Evolutionary conservation across 2,113 vertebrate species (phyloP), one percentile per base, ranked within the genome.

Genomic region (Prinia subflava): DNA sequence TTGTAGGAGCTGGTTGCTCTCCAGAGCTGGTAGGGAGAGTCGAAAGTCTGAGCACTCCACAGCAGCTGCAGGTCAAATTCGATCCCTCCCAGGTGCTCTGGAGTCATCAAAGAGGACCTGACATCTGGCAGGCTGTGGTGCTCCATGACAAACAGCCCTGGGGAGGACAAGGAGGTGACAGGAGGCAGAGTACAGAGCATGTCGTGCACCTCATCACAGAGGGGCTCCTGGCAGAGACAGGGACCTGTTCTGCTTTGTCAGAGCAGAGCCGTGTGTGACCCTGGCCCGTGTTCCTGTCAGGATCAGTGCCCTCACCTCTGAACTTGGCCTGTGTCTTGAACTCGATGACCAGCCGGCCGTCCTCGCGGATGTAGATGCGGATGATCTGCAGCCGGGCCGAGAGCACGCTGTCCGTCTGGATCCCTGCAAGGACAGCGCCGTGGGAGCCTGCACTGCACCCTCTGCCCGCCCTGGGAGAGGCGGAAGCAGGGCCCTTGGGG

Each of bases 271-370:
- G 10, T 10, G 16, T 18, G 24, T 33, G 30, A 8, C 2, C 1
- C 17, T 5, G 37, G 10, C 14, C 10, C 8, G 47, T 30, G 44
- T 33, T 68, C 52, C 83, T 15, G 1, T 1, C 37, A 17, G 59
- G 31, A 20, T 41, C 17, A 4, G 23, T 0, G 28, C 41, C n/a
- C 92, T 77, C 89, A 99, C 99, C 99, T 99, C 99, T 98, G 97
- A 99, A 99, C 87, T 99, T 99, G 96, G 99, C 99, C 46, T 99
- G 99, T 0, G 99, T 99, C 97, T 99, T 99, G 97, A 99, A 99
- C 96, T 99, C 99, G 20, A 99, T 99, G 44, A 99, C 99, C 21
- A 99, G 98, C 1, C 99, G 98, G 3, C 99, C 99, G 3, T 99
- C 99, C 46, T 99, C 99, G 30, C 99, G 97, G 97, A 99, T 99